Evolutionary conservation across 2,113 vertebrate genomes (phyloP).

Genomic region (Apteryx mantelli): DNA sequence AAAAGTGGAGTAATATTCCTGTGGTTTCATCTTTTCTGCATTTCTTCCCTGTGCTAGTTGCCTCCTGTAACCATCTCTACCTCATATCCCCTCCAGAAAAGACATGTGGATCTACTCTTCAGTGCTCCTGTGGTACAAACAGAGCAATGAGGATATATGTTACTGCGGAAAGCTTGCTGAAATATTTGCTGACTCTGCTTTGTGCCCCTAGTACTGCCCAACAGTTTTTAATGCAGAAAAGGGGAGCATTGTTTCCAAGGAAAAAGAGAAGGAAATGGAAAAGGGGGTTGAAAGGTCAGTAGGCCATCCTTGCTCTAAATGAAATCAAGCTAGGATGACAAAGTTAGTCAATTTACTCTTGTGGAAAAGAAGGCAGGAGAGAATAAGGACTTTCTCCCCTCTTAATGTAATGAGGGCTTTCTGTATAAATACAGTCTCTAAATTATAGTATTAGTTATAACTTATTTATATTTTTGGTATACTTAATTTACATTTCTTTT

Average conservation of each 20-base stretch:
- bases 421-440: neutral
- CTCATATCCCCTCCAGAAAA: neutral
- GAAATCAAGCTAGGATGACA: neutral
- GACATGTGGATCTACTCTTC: neutral
- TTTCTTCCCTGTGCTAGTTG: neutral
- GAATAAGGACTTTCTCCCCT: neutral
- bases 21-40: neutral
- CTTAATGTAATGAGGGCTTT: neutral
- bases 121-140: neutral
- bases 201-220: neutral
- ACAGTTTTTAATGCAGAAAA: neutral
- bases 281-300: neutral
- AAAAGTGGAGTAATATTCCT: neutral
- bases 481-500: conserved; percentile 24
- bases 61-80: neutral
- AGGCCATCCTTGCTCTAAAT: neutral
- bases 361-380: neutral
- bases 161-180: neutral
- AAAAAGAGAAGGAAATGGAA: neutral
- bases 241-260: neutral
- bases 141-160: rapidly evolving
- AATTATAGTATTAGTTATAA: neutral
- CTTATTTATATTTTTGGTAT: neutral
- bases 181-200: neutral
- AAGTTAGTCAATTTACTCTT: neutral